phyloP scores from a whole-genome alignment of 2,797 vertebrate species.

The Tiaroga cobitis region DNA sequence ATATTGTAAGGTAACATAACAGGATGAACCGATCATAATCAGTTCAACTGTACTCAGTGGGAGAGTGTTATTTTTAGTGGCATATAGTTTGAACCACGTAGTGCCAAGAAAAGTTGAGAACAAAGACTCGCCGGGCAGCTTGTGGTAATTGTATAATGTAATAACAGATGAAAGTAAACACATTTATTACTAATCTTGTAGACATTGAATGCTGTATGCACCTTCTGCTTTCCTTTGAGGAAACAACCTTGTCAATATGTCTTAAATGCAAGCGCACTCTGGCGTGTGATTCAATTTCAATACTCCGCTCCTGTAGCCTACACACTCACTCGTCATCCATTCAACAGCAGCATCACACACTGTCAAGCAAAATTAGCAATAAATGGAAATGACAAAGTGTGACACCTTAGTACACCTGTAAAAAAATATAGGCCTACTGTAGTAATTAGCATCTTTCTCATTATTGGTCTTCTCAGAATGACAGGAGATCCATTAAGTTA shows the following conservation, averaged over 20 bases:
- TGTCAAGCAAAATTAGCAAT: slow-evolving; percentile 21
- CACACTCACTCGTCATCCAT: slow-evolving; percentile 18
- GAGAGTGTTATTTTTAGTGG: neutral
- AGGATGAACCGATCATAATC: neutral
- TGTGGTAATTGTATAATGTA: slow-evolving; percentile 5
- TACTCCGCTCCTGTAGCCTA: slow-evolving; percentile 31
- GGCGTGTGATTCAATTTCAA: slow-evolving; percentile 41
- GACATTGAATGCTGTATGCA: slow-evolving; percentile 17
- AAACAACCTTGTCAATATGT: slow-evolving; percentile 34
- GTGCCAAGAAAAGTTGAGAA: neutral
- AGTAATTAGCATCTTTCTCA: slow-evolving; percentile 16
- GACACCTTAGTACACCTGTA: neutral
- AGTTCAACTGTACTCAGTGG: neutral
- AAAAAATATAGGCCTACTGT: neutral
- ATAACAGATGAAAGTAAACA: slow-evolving; percentile 17
- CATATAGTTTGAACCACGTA: neutral
- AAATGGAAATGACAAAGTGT: neutral
- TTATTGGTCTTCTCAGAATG: neutral
- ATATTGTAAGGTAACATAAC: neutral
- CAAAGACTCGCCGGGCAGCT: neutral
- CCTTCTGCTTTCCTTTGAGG: slow-evolving; percentile 2
- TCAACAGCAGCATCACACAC: slow-evolving; percentile 10
- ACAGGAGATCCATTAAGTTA: neutral
- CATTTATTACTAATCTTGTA: slow-evolving; percentile 23
- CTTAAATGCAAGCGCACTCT: neutral